A percentile compares a stretch with the other conserved stretches of the same genome.
Evolutionary conservation across 1,140 invertebrate species (phyloP).

Genomic region (Magallana angulata): DNA sequence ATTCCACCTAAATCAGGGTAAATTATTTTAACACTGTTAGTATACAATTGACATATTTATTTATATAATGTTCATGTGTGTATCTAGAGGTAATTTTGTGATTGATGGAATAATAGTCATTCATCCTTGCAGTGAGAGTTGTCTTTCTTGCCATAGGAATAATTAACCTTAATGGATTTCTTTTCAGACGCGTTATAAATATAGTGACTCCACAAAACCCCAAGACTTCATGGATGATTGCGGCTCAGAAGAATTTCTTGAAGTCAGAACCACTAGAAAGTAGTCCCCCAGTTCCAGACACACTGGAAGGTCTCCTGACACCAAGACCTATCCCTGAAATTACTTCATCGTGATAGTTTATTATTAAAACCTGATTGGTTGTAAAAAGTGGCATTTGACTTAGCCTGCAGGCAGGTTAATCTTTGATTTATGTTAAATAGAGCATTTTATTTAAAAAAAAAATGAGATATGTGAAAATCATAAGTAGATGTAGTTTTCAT

Average conservation of each 20-base stretch:
- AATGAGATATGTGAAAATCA: too few species aligned
- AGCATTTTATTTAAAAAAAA: too few species aligned
- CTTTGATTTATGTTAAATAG: too few species aligned
- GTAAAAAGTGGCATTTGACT: too few species aligned
- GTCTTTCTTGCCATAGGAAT: too few species aligned
- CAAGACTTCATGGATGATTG: background rate
- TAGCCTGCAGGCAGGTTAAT: too few species aligned
- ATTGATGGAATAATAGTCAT: too few species aligned
- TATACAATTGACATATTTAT: background rate
- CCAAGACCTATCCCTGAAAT: background rate
- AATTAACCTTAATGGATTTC: background rate
- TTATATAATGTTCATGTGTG: background rate
- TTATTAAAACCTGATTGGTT: too few species aligned
- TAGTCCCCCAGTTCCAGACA: background rate
- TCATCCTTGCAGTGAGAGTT: too few species aligned
- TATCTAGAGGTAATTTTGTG: too few species aligned
- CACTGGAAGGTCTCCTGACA: background rate
- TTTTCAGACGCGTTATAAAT: conserved; percentile 17
- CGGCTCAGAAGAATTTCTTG: conserved; percentile 6
- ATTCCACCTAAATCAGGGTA: conserved; percentile 6
- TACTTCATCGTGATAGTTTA: background rate
- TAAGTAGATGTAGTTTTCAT: too few species aligned
- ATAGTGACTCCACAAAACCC: conserved; percentile 20
- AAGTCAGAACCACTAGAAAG: background rate
- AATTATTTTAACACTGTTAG: background rate